phyloP scores from a whole-genome alignment of 2,888 invertebrate species.

The Operophtera brumata region DNA sequence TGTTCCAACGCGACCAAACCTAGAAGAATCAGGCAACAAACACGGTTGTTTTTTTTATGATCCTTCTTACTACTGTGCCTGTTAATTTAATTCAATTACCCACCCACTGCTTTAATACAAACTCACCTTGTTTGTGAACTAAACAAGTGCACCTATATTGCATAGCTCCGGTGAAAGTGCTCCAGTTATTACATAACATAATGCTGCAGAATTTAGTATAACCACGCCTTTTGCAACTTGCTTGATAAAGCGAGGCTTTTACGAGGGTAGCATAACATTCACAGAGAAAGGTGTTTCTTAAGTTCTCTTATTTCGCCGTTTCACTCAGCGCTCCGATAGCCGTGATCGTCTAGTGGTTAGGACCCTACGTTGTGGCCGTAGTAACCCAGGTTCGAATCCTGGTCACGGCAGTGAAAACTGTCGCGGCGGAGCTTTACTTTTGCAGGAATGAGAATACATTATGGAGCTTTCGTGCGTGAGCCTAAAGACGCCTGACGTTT shows the following conservation, averaged over 20 bases:
- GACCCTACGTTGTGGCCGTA: slow-evolving; percentile 89
- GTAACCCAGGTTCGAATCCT: slow-evolving; percentile 89
- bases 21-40: no score
- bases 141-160: slow-evolving; percentile 22
- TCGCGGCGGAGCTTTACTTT: slow-evolving; percentile 35
- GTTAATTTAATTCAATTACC: background rate
- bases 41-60: no score
- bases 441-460: slow-evolving; percentile 1
- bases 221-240: background rate
- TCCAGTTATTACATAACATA: slow-evolving; percentile 20
- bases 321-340: slow-evolving; percentile 20
- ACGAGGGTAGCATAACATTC: slow-evolving; percentile 8
- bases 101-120: slow-evolving; percentile 2
- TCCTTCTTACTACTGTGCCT: background rate
- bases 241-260: slow-evolving; percentile 13
- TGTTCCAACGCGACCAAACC: no score
- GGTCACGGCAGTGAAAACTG: slow-evolving; percentile 49
- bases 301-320: slow-evolving; percentile 8
- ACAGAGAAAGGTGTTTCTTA: slow-evolving; percentile 1
- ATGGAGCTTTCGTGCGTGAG: background rate
- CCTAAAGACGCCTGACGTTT: no score
- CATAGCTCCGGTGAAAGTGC: slow-evolving; percentile 15
- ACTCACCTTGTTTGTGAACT: slow-evolving; percentile 11
- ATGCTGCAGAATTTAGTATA: slow-evolving; percentile 19
- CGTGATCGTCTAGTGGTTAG: slow-evolving; percentile 87